Evolutionary conservation across 2,888 invertebrate genomes (phyloP).

Genomic region (Heliconius hortense): DNA sequence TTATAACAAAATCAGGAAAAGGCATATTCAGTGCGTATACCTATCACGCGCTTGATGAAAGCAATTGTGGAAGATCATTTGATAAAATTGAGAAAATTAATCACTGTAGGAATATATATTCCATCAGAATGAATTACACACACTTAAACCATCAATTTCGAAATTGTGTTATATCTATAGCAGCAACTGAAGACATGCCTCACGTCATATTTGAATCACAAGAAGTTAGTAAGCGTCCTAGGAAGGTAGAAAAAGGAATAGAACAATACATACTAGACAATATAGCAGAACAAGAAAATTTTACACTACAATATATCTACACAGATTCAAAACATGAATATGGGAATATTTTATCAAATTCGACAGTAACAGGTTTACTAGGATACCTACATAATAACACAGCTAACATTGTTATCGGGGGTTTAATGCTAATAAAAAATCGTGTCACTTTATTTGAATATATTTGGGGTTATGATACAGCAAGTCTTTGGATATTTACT

Average conservation of each 20-base stretch:
- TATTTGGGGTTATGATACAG: conserved; percentile 58
- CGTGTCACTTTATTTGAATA: conserved; percentile 58
- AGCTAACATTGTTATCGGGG: conserved; percentile 58
- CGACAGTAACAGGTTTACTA: conserved; percentile 56
- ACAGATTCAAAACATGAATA: conserved; percentile 42
- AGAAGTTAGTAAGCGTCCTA: conserved; percentile 47
- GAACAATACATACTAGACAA: conserved; percentile 60
- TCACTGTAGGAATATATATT: conserved; percentile 46
- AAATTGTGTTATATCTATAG: conserved; percentile 55
- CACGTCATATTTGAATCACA: conserved; percentile 51
- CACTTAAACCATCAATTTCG: conserved; percentile 42
- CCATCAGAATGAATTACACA: conserved; percentile 44
- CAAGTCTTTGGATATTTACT: conserved; percentile 52
- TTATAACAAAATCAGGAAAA: conserved; percentile 47
- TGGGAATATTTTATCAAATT: conserved; percentile 56
- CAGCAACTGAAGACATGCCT: conserved; percentile 51
- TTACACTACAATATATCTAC: conserved; percentile 49
- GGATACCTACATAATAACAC: conserved; percentile 49
- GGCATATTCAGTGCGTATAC: conserved; percentile 46
- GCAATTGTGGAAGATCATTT: conserved; percentile 52
- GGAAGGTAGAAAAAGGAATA: conserved; percentile 47
- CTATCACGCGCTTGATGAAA: conserved; percentile 53
- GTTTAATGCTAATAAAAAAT: conserved; percentile 55
- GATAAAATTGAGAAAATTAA: conserved; percentile 49
- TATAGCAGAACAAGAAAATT: conserved; percentile 50